Percentiles rank a stretch among this genome's conserved stretches.
phyloP scores from a whole-genome alignment of 2,113 vertebrate species.

The Lophius piscatorius region DNA sequence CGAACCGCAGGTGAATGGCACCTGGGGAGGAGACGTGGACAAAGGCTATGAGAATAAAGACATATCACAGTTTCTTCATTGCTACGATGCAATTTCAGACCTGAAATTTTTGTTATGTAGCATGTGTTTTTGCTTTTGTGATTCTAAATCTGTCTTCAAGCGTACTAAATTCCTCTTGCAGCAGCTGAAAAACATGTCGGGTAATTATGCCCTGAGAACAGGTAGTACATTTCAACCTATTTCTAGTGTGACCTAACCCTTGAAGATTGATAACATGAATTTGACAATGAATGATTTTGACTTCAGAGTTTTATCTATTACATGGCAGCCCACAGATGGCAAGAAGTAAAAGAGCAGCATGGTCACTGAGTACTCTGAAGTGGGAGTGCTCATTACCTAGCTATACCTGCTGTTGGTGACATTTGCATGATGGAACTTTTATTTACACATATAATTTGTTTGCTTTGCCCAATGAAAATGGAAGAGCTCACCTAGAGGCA shows the following conservation, averaged over 20 bases:
- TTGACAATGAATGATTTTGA: constrained; percentile 14
- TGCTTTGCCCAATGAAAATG: not conserved
- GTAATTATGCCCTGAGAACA: not conserved
- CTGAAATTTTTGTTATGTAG: not conserved
- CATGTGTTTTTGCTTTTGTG: constrained; percentile 1
- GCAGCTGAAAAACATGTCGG: constrained; percentile 4
- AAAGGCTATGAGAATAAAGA: constrained; percentile 7
- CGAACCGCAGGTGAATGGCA: constrained; percentile 94
- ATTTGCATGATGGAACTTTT: constrained; percentile 23
- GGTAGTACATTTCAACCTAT: not conserved
- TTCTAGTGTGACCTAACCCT: constrained; percentile 1
- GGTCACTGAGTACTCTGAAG: not conserved
- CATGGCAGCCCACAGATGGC: constrained; percentile 11
- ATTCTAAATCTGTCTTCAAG: constrained; percentile 8
- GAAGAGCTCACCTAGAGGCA: constrained; percentile 90
- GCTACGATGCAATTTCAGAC: not conserved
- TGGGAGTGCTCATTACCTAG: not conserved
- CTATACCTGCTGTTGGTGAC: not conserved
- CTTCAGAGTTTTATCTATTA: constrained; percentile 11
- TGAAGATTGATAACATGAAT: constrained; percentile 20
- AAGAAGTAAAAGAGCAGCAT: not conserved
- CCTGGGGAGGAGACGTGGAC: constrained; percentile 74
- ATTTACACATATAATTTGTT: constrained; percentile 21
- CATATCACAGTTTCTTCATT: constrained; percentile 12
- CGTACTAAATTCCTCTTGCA: not conserved